A percentile compares a stretch with the other conserved stretches of the same genome.
Evolutionary conservation across 2,797 vertebrate species (phyloP).

Genomic region (Malurus leucopterus): DNA sequence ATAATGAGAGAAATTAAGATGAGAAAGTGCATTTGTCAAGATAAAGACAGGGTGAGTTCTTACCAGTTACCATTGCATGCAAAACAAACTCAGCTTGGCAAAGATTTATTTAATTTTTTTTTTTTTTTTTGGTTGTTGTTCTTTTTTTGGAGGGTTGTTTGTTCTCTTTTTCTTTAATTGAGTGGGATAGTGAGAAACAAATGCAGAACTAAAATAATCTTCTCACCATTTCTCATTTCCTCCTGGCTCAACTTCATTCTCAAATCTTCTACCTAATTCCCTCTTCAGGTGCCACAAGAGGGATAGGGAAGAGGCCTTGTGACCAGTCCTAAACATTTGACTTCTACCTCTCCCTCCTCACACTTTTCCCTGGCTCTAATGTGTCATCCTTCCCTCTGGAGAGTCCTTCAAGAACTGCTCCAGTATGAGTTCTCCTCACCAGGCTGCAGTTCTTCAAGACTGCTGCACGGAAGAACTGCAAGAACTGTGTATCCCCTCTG

Average conservation of each 20-base stretch:
- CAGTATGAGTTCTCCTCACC: neutral
- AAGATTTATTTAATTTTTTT: neutral
- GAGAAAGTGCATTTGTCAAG: neutral
- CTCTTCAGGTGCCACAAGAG: accelerated
- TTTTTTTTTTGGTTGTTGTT: neutral
- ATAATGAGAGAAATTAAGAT: neutral
- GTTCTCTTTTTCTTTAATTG: neutral
- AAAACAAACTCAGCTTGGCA: neutral
- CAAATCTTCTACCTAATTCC: neutral
- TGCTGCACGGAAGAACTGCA: too few species aligned
- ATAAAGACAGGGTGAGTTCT: neutral
- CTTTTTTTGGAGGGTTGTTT: too few species aligned
- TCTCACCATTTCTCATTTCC: neutral
- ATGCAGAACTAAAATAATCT: neutral
- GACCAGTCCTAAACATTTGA: neutral
- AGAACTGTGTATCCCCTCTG: neutral
- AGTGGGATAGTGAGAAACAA: neutral
- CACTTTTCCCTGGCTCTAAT: neutral
- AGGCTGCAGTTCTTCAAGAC: neutral
- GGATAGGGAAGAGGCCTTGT: accelerated
- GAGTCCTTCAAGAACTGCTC: neutral
- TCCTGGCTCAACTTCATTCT: neutral
- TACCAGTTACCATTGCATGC: neutral
- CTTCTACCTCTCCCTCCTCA: neutral
- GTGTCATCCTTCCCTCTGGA: neutral